Conservation (phyloP, 2,113 vertebrate species). For the Arothron firmamentum region DNA sequence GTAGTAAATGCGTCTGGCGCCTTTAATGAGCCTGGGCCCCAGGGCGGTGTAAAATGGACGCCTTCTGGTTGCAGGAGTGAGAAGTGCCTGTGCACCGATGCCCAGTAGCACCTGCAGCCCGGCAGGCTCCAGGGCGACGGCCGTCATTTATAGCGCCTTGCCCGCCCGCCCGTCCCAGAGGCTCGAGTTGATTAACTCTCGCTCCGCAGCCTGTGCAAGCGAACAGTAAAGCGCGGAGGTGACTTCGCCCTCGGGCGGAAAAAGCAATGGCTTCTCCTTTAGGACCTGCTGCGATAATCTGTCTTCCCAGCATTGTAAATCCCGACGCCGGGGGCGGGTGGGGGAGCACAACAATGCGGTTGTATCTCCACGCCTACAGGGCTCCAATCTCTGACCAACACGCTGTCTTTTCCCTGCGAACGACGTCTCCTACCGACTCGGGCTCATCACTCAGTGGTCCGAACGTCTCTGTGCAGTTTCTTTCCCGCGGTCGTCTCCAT, state of each 20-base stretch:
- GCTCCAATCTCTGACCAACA: neutral
- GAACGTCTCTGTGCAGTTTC: neutral
- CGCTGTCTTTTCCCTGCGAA: too few species aligned
- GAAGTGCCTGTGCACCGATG: neutral
- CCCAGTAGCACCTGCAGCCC: conserved; percentile 2
- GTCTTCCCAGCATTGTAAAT: conserved; percentile 6
- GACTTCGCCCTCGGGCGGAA: conserved; percentile 27
- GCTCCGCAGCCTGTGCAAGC: conserved; percentile 25
- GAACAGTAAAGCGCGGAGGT: conserved; percentile 34
- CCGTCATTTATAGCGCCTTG: conserved; percentile 33
- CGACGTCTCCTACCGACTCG: too few species aligned
- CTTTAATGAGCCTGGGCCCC: conserved; percentile 13
- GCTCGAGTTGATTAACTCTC: conserved; percentile 32
- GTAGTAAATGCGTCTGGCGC: neutral
- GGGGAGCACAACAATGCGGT: neutral
- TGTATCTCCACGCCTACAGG: conserved; percentile 7
- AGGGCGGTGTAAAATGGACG: neutral
- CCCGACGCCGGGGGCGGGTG: neutral
- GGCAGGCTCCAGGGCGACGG: conserved; percentile 18
- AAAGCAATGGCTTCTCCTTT: conserved; percentile 15
- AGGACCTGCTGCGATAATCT: conserved; percentile 26
- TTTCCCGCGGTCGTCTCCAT: too few species aligned
- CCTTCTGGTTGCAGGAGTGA: neutral
- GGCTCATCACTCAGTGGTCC: neutral
- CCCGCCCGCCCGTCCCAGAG: conserved; percentile 20